Conservation (phyloP, 2,797 vertebrate genomes). For the Bryconaethiops microstoma region DNA sequence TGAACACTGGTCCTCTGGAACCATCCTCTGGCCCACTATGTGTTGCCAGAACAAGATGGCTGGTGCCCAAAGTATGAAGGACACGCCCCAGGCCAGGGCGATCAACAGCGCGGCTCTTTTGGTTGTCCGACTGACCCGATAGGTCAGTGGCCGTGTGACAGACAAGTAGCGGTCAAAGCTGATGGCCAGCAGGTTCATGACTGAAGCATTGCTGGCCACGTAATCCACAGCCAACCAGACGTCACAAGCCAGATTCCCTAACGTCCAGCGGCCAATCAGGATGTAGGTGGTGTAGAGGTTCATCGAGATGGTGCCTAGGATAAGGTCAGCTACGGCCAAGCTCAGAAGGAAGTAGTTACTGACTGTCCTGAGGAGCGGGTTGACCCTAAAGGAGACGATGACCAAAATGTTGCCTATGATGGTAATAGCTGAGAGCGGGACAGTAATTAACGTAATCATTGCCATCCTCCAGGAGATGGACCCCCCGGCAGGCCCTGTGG, state of each 20-base stretch:
- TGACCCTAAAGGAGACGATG: slow-evolving; percentile 55
- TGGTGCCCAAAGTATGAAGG: slow-evolving; percentile 57
- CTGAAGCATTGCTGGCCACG: slow-evolving; percentile 59
- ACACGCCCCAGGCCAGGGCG: slow-evolving; percentile 52
- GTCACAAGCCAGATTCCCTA: slow-evolving; percentile 58
- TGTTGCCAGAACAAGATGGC: slow-evolving; percentile 59
- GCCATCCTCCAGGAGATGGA: slow-evolving; percentile 45
- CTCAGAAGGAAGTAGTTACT: slow-evolving; percentile 60
- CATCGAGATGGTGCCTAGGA: slow-evolving; percentile 56
- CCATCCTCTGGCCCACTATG: slow-evolving; percentile 54
- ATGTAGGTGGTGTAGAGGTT: slow-evolving; percentile 61
- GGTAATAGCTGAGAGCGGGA: slow-evolving; percentile 53
- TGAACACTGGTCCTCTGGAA: slow-evolving; percentile 50
- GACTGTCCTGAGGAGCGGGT: slow-evolving; percentile 53
- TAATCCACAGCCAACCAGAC: slow-evolving; percentile 59
- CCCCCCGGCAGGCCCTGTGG: background rate
- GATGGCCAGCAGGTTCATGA: slow-evolving; percentile 58
- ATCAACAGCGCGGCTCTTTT: slow-evolving; percentile 54
- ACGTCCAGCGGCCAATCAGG: slow-evolving; percentile 53
- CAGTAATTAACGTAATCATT: slow-evolving; percentile 51
- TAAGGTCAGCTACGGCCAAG: slow-evolving; percentile 57
- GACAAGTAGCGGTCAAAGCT: slow-evolving; percentile 58
- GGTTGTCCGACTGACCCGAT: slow-evolving; percentile 50
- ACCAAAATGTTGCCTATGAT: slow-evolving; percentile 56
- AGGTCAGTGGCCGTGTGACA: slow-evolving; percentile 55